Base-by-base conservation (phyloP, 2,797 vertebrate species). In the Eutrigla gurnardus region DNA sequence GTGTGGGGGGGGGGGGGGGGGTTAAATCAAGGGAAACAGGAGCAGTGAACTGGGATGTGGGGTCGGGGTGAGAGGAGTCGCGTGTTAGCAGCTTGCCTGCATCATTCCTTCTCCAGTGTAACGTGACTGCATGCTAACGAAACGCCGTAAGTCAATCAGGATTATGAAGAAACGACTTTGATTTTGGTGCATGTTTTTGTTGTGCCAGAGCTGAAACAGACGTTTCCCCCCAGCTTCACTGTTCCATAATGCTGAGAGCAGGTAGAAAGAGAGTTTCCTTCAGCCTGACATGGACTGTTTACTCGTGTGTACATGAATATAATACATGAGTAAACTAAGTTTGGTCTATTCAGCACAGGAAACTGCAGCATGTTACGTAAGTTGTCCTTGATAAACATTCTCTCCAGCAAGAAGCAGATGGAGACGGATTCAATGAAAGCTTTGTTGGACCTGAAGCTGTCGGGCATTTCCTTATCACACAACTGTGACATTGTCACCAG, bases 401-500 rank as follows among this genome's bases (percentile, higher is more conserved):
- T 83, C 67, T 88, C 74, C 78, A 82, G 83, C 83, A 86, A 89
- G 73, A 87, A 88, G 83, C 79, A 83, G 65, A 90, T 74, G 77
- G 81, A 81, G 65, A 32, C 66, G 45, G 59, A 76, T 77, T 93
- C 85, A 93, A 89, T 90, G 83, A 87, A 88, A 78, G 81, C 88
- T 89, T 91, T 93, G 90, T 91, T 90, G 84, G 74, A 88, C 61
- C 71, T 49, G 74, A 68, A 42, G 14, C 84, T 74, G 69, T 63
- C 25, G 68, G 79, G 65, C 73, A 82, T 85, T 80, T 77, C 81
- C 79, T 81, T 78, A 81, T 83, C 86, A 87, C 70, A 80, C 78
- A 89, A 83, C 83, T 89, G 78, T 88, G 85, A 83, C 85, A 88
- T 88, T 88, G 82, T 87, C 83, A 80, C 75, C 58, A 70, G 73